Evolutionary conservation across 2,888 invertebrate species (phyloP).

Genomic region (Siphlonurus alternatus): DNA sequence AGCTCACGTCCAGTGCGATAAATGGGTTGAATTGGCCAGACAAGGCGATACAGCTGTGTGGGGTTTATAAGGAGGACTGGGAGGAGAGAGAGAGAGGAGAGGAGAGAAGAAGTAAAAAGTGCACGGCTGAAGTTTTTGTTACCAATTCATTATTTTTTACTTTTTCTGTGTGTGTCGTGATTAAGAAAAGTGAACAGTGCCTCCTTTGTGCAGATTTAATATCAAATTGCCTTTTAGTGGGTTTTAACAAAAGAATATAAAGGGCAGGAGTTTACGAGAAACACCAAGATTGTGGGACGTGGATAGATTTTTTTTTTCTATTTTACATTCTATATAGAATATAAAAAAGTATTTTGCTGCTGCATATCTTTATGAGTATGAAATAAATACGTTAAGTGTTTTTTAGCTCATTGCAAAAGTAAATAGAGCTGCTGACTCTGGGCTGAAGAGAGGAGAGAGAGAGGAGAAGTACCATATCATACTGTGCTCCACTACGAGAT

Average conservation of each 20-base stretch:
- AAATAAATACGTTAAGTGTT: too few relatives aligned
- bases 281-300: background rate
- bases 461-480: background rate
- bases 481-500: background rate
- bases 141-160: background rate
- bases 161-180: background rate
- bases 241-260: background rate
- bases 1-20: slow-evolving; percentile 18
- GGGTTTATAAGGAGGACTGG: slow-evolving; percentile 10
- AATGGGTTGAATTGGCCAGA: slow-evolving; percentile 24
- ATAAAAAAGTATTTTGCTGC: background rate
- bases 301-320: background rate
- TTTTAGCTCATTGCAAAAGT: background rate
- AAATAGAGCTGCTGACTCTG: background rate
- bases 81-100: slow-evolving; percentile 13
- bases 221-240: background rate
- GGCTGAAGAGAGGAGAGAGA: background rate
- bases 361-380: background rate
- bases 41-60: slow-evolving; percentile 15
- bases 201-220: background rate
- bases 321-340: background rate
- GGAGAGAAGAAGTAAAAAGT: slow-evolving; percentile 13
- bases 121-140: slow-evolving; percentile 2
- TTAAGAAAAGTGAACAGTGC: background rate
- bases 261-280: too few relatives aligned